Evolutionary conservation across 2,113 vertebrate genomes (phyloP).

Genomic region (Halichoerus grypus): DNA sequence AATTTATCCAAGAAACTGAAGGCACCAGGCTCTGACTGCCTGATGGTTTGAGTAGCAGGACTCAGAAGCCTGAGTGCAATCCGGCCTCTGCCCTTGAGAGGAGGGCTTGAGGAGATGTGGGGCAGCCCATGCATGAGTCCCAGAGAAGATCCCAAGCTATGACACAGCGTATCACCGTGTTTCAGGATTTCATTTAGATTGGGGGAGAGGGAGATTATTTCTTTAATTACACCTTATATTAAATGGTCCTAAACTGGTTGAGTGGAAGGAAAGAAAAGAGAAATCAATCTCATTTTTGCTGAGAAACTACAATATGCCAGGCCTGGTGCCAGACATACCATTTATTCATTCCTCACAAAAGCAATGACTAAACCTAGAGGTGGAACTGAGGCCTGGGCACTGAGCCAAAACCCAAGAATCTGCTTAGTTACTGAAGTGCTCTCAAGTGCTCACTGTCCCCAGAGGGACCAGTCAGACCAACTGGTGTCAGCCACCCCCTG

Average conservation of each 20-base stretch:
- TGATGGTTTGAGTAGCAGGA: background rate
- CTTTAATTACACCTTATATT: constrained; percentile 4
- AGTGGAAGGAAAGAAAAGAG: background rate
- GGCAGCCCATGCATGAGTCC: background rate
- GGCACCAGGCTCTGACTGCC: background rate
- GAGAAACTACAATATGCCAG: background rate
- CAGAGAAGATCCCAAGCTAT: background rate
- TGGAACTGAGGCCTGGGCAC: background rate
- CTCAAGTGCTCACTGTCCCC: background rate
- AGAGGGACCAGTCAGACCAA: background rate
- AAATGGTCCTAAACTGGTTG: background rate
- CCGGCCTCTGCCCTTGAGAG: background rate
- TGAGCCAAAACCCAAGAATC: background rate
- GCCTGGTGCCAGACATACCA: background rate
- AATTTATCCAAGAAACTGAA: background rate
- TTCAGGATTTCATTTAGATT: background rate
- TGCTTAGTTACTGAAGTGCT: background rate
- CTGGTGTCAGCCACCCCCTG: background rate
- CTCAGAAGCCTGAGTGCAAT: background rate
- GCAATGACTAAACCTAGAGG: background rate
- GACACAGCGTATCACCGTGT: accelerated
- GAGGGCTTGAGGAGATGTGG: background rate
- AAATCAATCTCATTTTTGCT: constrained; percentile 39
- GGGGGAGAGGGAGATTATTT: background rate
- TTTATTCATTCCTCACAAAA: background rate